Conservation (phyloP, 2,797 vertebrate genomes). For the Semotilus atromaculatus region DNA sequence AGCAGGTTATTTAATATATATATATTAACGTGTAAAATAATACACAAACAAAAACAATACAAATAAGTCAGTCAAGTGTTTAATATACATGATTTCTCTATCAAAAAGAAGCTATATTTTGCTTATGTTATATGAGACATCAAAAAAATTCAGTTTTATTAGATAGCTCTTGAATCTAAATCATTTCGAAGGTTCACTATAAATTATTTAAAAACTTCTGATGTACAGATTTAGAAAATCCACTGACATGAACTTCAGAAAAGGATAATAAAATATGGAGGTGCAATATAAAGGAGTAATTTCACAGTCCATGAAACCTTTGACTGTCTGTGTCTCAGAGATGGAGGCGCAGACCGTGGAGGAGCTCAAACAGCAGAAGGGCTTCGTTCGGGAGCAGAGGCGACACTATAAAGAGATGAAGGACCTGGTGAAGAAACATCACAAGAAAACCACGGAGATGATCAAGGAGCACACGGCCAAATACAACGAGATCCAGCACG, state of each 20-base stretch:
- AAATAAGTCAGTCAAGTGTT: not conserved
- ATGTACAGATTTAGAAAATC: not conserved
- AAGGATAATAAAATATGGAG: not conserved
- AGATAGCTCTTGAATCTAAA: not conserved
- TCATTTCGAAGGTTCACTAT: not conserved
- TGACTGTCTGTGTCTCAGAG: conserved; percentile 73
- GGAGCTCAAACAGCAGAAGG: conserved; percentile 91
- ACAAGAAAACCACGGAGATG: conserved; percentile 95
- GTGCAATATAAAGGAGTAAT: not conserved
- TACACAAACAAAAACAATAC: not conserved
- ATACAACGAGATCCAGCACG: conserved; percentile 86
- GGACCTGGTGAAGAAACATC: conserved; percentile 93
- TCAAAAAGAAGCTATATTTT: not conserved
- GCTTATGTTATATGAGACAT: not conserved
- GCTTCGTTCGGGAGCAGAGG: conserved; percentile 93
- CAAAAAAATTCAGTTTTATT: not conserved
- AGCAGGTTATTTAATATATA: too few species aligned
- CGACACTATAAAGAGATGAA: conserved; percentile 99
- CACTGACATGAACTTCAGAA: not conserved
- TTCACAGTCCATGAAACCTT: not conserved
- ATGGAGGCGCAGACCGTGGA: conserved; percentile 88
- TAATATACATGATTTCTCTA: not conserved
- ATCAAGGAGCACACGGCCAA: conserved; percentile 91
- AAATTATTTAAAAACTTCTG: not conserved
- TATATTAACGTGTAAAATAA: too few species aligned